A percentile compares a stretch with the other conserved stretches of the same genome.
These are phyloP conservation scores for Pterobdella sp. DNA, from an alignment of 2,888 invertebrate genomes.

Conservation along the genomic window DNA sequence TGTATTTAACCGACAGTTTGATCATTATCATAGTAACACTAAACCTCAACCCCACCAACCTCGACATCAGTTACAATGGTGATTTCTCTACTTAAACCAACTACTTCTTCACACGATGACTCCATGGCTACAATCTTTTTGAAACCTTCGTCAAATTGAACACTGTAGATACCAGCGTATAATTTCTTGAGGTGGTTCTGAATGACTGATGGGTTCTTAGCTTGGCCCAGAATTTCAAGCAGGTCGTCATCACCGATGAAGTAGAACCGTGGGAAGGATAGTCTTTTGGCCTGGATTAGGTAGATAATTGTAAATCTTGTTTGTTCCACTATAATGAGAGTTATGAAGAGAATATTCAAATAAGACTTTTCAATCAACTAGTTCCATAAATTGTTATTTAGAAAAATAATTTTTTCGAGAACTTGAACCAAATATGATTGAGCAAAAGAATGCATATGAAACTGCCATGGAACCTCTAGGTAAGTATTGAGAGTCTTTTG, in stretches of 20 bases:
- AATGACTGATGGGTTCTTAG: slow-evolving; percentile 77
- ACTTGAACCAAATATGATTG: too few species aligned
- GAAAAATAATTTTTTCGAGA: too few species aligned
- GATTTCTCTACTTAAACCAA: slow-evolving; percentile 63
- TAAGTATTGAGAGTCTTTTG: slow-evolving; percentile 90
- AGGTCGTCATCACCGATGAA: slow-evolving; percentile 96
- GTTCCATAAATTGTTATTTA: too few species aligned
- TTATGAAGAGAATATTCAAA: too few species aligned
- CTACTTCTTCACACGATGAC: slow-evolving; percentile 68
- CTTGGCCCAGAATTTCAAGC: slow-evolving; percentile 85
- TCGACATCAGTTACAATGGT: slow-evolving; percentile 70
- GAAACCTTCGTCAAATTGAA: slow-evolving; percentile 61
- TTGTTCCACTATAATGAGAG: too few species aligned
- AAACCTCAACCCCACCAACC: slow-evolving; percentile 51
- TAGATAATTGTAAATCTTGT: too few species aligned
- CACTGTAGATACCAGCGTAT: slow-evolving; percentile 63
- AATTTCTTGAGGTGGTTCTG: slow-evolving; percentile 90
- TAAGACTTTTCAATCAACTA: too few species aligned
- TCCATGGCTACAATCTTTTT: slow-evolving; percentile 63
- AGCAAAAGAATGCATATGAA: too few species aligned
- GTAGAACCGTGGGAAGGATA: slow-evolving; percentile 86
- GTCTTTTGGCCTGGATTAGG: slow-evolving; percentile 89
- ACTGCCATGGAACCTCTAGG: slow-evolving; percentile 66
- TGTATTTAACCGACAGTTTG: background rate
- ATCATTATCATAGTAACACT: background rate